Evolutionary conservation across 2,797 vertebrate species (phyloP), one percentile per base, ranked within the genome.

Genomic region (Echiichthys vipera): DNA sequence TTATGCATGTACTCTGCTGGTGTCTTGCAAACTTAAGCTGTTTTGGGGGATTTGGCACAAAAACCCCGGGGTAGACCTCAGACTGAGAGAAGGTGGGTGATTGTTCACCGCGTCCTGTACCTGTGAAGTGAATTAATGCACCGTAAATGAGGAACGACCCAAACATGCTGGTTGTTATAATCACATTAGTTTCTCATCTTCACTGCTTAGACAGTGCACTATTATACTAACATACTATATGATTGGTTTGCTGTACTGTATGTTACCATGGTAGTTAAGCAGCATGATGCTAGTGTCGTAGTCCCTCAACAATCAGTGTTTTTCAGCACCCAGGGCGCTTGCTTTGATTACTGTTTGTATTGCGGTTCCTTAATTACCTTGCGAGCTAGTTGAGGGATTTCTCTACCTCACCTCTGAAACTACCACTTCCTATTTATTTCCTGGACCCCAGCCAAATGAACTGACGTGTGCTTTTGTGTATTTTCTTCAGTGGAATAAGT

Each of bases 111-210:
- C 69, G 2, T 62, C 51, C 12, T 78, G 88, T 80, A 86, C 73
- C 83, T 82, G 82, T 64, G 72, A 91, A 84, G 30, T 42, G 42
- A 75, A 90, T 81, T 64, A 69, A 83, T 85, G 73, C 66, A 24
- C 51, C 4, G 53, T 45, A 67, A 83, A 77, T 74, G 53, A 81
- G 45, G 20, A 43, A 13, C 11, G 75, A 57, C 51, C 22, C 29
- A 51, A 40, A 24, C 22, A 32, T 62, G 54, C 29, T 5, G 10
- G 7, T 63, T 47, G 37, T 76, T 59, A 46, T 47, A 32, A 34
- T 51, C 32, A 2, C 2, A 11, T 29, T 74, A 18, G 46, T 62
- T 54, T 63, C 10, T 43, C 22, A 3, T 59, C n/a, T 53, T 24
- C 57, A n/a, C 29, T 22, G 17, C 57, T 49, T 24, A 49, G 12